These are phyloP conservation scores for Protonemura montana DNA, from an alignment of 2,888 invertebrate species.

Conservation along the genomic window DNA sequence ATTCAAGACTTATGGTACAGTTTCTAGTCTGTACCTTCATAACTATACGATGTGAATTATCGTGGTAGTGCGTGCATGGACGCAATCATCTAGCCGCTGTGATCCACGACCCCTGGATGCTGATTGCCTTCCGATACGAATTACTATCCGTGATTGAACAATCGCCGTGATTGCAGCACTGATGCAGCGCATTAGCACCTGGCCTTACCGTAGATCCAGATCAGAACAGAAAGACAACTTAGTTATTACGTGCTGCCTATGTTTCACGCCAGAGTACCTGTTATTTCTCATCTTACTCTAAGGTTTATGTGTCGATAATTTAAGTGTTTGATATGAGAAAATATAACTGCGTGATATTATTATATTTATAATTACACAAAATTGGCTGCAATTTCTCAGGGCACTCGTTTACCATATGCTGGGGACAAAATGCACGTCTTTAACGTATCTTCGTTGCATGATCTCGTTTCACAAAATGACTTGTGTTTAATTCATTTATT, in stretches of 20 bases:
- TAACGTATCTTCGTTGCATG: background rate
- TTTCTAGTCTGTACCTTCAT: background rate
- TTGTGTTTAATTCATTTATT: constrained; percentile 10
- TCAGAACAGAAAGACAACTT: background rate
- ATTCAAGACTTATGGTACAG: background rate
- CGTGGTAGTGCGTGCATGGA: background rate
- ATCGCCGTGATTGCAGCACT: background rate
- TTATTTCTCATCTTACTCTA: background rate
- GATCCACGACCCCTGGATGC: background rate
- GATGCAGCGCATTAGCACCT: constrained; percentile 19
- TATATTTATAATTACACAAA: background rate
- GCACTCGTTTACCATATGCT: background rate
- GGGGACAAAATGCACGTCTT: background rate
- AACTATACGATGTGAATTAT: background rate
- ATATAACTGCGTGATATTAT: background rate
- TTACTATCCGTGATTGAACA: constrained; percentile 15
- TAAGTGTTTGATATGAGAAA: background rate
- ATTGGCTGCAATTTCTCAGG: background rate
- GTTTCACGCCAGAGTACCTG: background rate
- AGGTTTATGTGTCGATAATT: background rate
- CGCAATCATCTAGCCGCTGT: background rate
- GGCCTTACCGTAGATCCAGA: background rate
- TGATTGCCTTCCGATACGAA: constrained; percentile 14
- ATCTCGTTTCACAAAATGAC: constrained; percentile 17
- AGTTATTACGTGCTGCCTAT: background rate